These are phyloP conservation scores for Gastrophryne carolinensis DNA, from an alignment of 2,797 vertebrate species.

Conservation along the genomic window DNA sequence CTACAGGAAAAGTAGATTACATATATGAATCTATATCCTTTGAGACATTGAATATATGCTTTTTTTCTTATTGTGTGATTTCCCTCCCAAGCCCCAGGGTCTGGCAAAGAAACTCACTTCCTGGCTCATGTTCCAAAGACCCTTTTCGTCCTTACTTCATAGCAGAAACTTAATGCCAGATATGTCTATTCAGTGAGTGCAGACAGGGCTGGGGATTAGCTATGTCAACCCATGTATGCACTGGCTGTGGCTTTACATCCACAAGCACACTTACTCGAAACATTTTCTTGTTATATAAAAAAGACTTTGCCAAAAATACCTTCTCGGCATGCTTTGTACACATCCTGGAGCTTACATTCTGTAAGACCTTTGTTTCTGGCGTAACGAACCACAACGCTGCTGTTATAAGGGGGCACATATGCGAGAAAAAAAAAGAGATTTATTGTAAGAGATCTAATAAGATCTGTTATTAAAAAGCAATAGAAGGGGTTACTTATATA, in stretches of 20 bases:
- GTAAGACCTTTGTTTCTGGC: no score
- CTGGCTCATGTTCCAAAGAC: constrained; percentile 46
- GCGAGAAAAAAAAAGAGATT: no score
- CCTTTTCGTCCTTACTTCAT: constrained; percentile 46
- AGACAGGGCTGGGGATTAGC: neutral
- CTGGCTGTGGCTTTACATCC: neutral
- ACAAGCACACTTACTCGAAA: neutral
- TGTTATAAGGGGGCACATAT: no score
- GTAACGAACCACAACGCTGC: no score
- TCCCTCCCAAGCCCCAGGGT: constrained; percentile 48
- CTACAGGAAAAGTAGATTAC: constrained; percentile 17
- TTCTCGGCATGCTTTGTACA: no score
- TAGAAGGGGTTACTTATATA: no score
- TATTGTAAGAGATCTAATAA: no score
- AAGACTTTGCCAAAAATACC: neutral
- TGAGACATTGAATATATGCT: constrained; percentile 45
- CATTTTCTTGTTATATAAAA: neutral
- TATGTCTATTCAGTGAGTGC: constrained; percentile 20
- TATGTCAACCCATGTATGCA: neutral
- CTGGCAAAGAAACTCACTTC: constrained; percentile 48
- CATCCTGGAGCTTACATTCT: no score
- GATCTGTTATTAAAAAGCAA: no score
- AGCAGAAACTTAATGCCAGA: constrained; percentile 20
- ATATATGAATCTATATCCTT: constrained; percentile 28
- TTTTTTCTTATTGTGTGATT: constrained; percentile 33